Base-by-base conservation (phyloP, 2,113 vertebrate species). In the Chrysemys picta region DNA sequence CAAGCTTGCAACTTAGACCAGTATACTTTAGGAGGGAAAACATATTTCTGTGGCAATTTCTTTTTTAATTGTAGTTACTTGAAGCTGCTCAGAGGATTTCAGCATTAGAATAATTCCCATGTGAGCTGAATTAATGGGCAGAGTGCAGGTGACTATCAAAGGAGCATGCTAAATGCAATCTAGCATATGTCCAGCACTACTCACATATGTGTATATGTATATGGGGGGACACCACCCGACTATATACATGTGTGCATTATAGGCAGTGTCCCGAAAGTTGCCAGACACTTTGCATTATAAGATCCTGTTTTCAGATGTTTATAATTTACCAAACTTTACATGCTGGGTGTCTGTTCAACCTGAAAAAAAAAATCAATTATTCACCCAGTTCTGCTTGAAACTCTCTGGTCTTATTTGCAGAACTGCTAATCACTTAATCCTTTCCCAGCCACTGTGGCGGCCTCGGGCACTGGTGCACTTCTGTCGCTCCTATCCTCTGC, bases 181-280 rank as follows among this genome's bases (percentile, higher is more conserved):
- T 0, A 88, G 80, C 16, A 59, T 29, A 80, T n/a, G 35, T 31
- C 35, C 65, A 69, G 31, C 35, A n/a, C 16, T 35, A 69, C 16
- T 31, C 35, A 69, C 35, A n/a, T 69, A 85, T 42, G 53, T 54
- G 31, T 92, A 21, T 47, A 65, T 8, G 82, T 85, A 25, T 16
- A 9, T 2, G 1, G 6, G 38, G 24, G 6, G 6, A 21, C 16
- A 10, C 3, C 10, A 5, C 10, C 11, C 0, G 0, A 52, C 52
- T 54, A 35, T 21, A 80, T 79, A 80, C 59, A 2, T 25, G 17
- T 45, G 7, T 54, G 10, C 21, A 45, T 2, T 31, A 38, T 13
- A 17, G 50, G 42, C 21, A 80, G 31, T 10, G 42, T 6, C 38
- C 62, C 89, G 50, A 89, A 59, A n/a, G 56, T 49, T 5, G 85